Conservation (phyloP, 2,113 vertebrate genomes). For the Cottus gobio region DNA sequence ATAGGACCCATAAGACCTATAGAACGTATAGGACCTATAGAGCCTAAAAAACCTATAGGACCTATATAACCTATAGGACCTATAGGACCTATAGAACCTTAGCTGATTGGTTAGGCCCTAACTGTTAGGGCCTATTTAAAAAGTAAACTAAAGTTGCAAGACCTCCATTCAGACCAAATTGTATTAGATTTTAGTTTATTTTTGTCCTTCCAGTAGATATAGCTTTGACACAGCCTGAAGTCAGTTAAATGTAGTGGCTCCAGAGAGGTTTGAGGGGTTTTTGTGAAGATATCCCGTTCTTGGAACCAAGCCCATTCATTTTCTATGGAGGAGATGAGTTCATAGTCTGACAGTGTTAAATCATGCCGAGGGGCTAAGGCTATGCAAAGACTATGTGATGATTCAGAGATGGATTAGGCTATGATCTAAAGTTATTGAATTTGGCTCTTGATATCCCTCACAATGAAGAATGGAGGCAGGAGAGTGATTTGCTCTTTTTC, state of each 20-base stretch:
- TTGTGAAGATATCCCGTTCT: constrained; percentile 57
- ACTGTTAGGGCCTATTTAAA: neutral
- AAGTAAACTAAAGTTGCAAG: constrained; percentile 26
- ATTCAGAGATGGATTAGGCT: constrained; percentile 74
- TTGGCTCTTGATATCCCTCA: constrained; percentile 71
- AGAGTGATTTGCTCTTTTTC: constrained; percentile 67
- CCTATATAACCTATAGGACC: too few species aligned
- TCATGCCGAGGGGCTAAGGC: constrained; percentile 70
- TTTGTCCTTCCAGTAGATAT: constrained; percentile 6
- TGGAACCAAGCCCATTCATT: constrained; percentile 74
- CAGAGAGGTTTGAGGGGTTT: constrained; percentile 57
- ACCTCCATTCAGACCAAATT: constrained; percentile 27
- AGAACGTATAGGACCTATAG: too few species aligned
- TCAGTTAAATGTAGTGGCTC: constrained; percentile 37
- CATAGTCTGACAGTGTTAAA: constrained; percentile 75
- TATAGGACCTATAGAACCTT: too few species aligned
- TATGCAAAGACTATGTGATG: constrained; percentile 74
- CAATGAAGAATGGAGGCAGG: constrained; percentile 66
- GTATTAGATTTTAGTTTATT: constrained; percentile 16
- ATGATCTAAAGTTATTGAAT: constrained; percentile 77
- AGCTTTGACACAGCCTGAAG: constrained; percentile 28
- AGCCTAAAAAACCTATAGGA: too few species aligned
- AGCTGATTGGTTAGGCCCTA: too few species aligned
- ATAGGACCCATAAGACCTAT: too few species aligned
- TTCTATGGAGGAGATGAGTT: constrained; percentile 73